Evolutionary conservation across 2,113 vertebrate species (phyloP).

Genomic region (Numida meleagris): DNA sequence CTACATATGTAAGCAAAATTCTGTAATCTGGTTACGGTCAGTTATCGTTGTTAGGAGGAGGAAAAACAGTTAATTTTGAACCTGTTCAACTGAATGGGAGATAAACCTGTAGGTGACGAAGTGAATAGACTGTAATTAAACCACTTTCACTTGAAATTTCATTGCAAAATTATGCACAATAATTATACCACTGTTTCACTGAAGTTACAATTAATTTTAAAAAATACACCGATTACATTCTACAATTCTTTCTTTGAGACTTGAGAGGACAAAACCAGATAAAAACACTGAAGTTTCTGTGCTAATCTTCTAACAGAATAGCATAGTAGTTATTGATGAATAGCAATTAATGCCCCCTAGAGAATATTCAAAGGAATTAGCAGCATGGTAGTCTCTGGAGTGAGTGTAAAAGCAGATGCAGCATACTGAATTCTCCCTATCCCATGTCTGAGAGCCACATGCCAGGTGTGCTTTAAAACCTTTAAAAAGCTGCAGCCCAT

Average conservation of each 20-base stretch:
- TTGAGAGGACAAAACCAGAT: neutral
- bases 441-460: neutral
- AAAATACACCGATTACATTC: neutral
- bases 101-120: neutral
- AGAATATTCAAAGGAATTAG: neutral
- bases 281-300: neutral
- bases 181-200: conserved; percentile 14
- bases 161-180: conserved; percentile 16
- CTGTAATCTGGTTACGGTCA: neutral
- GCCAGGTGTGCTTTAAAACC: neutral
- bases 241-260: neutral
- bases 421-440: neutral
- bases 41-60: neutral
- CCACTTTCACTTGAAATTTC: neutral
- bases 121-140: conserved; percentile 48
- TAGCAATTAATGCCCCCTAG: neutral
- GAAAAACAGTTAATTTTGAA: conserved; percentile 17
- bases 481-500: neutral
- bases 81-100: neutral
- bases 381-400: neutral
- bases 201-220: neutral
- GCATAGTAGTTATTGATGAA: neutral
- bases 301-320: neutral
- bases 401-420: neutral
- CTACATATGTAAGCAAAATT: conserved; percentile 4